Conservation (phyloP, 37 sponge, comb jelly and placozoan genomes). For the Eunapius fragilis region DNA sequence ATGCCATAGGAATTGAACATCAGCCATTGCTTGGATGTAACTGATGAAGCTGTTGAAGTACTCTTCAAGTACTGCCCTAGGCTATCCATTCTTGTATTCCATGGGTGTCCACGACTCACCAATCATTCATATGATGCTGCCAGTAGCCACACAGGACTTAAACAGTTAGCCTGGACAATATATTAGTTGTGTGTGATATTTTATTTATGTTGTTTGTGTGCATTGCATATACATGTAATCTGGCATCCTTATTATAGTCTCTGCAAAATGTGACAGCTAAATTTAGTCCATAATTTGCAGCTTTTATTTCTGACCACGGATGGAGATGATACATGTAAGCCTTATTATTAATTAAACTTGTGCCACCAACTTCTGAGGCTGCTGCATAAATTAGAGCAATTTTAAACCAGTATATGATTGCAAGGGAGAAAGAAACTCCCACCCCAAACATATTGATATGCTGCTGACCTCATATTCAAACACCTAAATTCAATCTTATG, state of each 20-base stretch:
- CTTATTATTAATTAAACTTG: too few relatives aligned
- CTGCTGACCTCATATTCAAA: too few relatives aligned
- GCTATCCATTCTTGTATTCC: conserved; percentile 57
- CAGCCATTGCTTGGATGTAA: conserved; percentile 60
- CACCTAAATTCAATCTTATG: too few relatives aligned
- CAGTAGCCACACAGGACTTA: conserved; percentile 5
- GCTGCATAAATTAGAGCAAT: too few relatives aligned
- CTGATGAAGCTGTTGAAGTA: conserved; percentile 49
- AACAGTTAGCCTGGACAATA: conserved; percentile 63
- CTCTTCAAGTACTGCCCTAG: conserved; percentile 42
- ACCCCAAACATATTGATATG: too few relatives aligned
- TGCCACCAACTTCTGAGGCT: too few relatives aligned
- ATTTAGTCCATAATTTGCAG: background rate
- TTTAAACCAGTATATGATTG: too few relatives aligned
- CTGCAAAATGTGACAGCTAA: background rate
- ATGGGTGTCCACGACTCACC: conserved; percentile 63
- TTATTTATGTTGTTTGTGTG: background rate
- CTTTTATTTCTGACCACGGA: too few relatives aligned
- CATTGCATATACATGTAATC: background rate
- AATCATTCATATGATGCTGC: conserved; percentile 18
- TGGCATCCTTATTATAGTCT: too few relatives aligned
- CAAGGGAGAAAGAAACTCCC: too few relatives aligned
- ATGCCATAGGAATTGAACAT: conserved; percentile 55
- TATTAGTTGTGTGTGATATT: conserved; percentile 13
- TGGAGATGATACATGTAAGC: too few relatives aligned